phyloP scores from a whole-genome alignment of 2,797 vertebrate genomes.

The Percopsis omiscomaycus region DNA sequence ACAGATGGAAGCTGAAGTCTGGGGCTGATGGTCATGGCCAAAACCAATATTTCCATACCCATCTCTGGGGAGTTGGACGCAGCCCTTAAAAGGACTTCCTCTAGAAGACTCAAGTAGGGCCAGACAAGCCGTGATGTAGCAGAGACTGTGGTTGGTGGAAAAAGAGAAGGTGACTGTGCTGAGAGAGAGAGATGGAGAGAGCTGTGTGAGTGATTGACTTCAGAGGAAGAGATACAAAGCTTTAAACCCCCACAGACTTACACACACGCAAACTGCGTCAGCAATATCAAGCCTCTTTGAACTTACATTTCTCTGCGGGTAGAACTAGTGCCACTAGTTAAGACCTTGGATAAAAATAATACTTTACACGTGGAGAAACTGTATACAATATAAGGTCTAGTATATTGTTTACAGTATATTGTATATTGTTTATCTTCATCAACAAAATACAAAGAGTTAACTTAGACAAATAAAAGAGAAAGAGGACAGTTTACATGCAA shows the following conservation, averaged over 20 bases:
- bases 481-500: too few relatives aligned
- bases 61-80: neutral
- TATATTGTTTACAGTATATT: too few relatives aligned
- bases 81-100: slow-evolving; percentile 42
- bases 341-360: slow-evolving; percentile 4
- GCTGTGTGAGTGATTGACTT: neutral
- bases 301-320: neutral
- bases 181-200: neutral
- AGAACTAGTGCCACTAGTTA: slow-evolving; percentile 6
- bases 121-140: slow-evolving; percentile 34
- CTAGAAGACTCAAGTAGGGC: slow-evolving; percentile 15
- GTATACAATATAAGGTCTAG: too few relatives aligned
- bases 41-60: slow-evolving; percentile 47
- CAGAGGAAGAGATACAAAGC: neutral
- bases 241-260: neutral
- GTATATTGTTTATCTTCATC: too few relatives aligned
- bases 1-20: slow-evolving; percentile 33
- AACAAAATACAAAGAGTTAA: too few relatives aligned
- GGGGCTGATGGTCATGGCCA: slow-evolving; percentile 11
- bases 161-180: slow-evolving; percentile 22
- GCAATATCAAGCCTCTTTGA: neutral
- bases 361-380: neutral
- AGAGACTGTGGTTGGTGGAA: neutral
- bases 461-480: too few relatives aligned
- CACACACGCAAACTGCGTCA: neutral